Evolutionary conservation across 1,140 invertebrate genomes (phyloP).

Genomic region (Drosophila funebris): DNA sequence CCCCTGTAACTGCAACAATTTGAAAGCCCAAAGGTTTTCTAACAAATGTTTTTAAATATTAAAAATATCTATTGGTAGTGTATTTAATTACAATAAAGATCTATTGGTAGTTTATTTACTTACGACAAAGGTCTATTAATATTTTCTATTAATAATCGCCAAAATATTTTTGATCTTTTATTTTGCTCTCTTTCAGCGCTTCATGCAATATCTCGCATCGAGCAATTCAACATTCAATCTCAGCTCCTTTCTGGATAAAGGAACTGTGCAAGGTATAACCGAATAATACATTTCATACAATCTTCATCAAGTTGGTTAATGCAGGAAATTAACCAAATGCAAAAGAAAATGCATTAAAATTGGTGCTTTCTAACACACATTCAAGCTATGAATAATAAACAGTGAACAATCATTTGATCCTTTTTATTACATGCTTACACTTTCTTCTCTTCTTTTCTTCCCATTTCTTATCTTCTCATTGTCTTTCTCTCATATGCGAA

Average conservation of each 20-base stretch:
- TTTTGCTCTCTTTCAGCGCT: conserved; percentile 90
- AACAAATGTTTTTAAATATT: too few relatives aligned
- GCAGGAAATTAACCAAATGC: conserved; percentile 33
- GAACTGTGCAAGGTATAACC: conserved; percentile 93
- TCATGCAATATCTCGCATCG: conserved; percentile 99
- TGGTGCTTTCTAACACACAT: conserved; percentile 37
- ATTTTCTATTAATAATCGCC: background rate
- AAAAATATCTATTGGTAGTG: too few relatives aligned
- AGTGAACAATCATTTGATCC: conserved; percentile 19
- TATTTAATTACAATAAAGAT: too few relatives aligned
- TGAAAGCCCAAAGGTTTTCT: too few relatives aligned
- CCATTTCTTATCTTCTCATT: conserved; percentile 37
- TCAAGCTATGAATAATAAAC: conserved; percentile 14
- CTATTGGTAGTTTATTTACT: background rate
- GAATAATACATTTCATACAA: conserved; percentile 21
- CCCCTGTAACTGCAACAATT: too few relatives aligned
- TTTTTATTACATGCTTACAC: conserved; percentile 46
- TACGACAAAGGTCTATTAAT: background rate
- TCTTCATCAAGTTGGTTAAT: conserved; percentile 3
- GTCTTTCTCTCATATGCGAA: conserved; percentile 32
- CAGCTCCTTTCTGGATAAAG: conserved; percentile 98
- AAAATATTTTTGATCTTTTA: background rate
- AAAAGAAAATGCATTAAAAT: conserved; percentile 11
- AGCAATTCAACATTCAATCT: conserved; percentile 99
- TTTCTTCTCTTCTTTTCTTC: conserved; percentile 39